Percentiles rank a stretch among this genome's conserved stretches.
phyloP scores from a whole-genome alignment of 2,113 vertebrate species.

The Loxodonta africana region DNA sequence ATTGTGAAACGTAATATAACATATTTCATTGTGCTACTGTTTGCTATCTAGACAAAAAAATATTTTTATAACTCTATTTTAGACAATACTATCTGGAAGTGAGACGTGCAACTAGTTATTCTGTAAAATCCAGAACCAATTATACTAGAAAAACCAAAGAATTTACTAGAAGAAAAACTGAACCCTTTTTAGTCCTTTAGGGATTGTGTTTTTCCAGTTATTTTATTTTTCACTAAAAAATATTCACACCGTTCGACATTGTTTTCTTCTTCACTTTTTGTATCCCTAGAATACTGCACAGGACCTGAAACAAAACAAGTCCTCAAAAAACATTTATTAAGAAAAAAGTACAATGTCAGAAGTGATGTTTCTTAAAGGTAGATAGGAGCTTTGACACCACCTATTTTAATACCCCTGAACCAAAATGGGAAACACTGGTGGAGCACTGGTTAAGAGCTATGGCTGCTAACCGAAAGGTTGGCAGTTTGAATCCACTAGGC shows the following conservation, averaged over 20 bases:
- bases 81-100: neutral
- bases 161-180: neutral
- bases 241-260: neutral
- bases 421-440: too few species aligned
- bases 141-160: neutral
- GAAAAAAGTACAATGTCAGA: neutral
- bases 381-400: too few species aligned
- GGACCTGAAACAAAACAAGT: neutral
- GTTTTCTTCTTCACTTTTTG: neutral
- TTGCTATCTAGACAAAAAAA: neutral
- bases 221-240: neutral
- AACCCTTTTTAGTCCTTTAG: neutral
- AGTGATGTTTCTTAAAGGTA: neutral
- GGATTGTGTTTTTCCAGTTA: too few species aligned
- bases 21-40: neutral
- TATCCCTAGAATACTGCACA: neutral
- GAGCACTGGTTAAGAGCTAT: too few species aligned
- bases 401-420: too few species aligned
- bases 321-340: neutral
- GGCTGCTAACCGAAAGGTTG: too few species aligned
- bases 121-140: slow-evolving; percentile 41
- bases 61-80: neutral
- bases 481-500: too few species aligned
- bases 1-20: neutral
- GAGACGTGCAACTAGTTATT: neutral